These are phyloP conservation scores for Clarias platycephalus DNA, from an alignment of 2,797 vertebrate genomes.

Conservation along the genomic window DNA sequence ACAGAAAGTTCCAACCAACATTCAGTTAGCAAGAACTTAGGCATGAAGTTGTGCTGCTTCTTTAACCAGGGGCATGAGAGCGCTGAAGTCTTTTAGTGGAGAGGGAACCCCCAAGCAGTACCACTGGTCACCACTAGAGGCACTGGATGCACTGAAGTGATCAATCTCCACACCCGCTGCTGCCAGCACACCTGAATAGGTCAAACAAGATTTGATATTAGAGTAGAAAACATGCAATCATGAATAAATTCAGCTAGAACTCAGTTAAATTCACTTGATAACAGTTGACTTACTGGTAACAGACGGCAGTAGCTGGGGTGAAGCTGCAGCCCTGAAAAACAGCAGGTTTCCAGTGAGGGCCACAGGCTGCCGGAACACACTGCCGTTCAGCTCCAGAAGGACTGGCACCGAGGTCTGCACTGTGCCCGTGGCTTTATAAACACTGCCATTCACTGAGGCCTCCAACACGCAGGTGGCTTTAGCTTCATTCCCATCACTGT, in stretches of 20 bases:
- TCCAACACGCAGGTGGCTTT: constrained; percentile 67
- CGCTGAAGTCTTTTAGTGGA: constrained; percentile 69
- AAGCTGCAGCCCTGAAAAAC: constrained; percentile 76
- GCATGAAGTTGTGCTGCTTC: constrained; percentile 79
- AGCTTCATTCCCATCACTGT: constrained; percentile 55
- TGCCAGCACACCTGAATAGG: constrained; percentile 76
- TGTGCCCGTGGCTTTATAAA: constrained; percentile 69
- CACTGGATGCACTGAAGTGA: constrained; percentile 80
- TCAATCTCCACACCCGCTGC: constrained; percentile 76
- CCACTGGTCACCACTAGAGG: constrained; percentile 77
- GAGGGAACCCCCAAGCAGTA: constrained; percentile 78
- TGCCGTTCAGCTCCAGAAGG: constrained; percentile 75
- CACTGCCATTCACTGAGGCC: constrained; percentile 62
- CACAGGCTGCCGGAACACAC: constrained; percentile 81
- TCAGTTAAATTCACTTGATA: neutral
- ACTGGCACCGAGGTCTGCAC: constrained; percentile 81
- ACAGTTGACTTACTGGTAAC: constrained; percentile 76
- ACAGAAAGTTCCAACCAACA: constrained; percentile 23
- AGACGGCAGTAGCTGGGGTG: constrained; percentile 69
- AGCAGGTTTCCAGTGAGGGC: constrained; percentile 79
- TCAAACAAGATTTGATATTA: constrained; percentile 1
- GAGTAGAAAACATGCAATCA: neutral
- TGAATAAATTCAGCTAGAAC: neutral
- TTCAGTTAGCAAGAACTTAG: constrained; percentile 58
- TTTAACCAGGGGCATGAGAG: constrained; percentile 73